phyloP scores from a whole-genome alignment of 2,113 vertebrate species.

The Colinus virginianus region DNA sequence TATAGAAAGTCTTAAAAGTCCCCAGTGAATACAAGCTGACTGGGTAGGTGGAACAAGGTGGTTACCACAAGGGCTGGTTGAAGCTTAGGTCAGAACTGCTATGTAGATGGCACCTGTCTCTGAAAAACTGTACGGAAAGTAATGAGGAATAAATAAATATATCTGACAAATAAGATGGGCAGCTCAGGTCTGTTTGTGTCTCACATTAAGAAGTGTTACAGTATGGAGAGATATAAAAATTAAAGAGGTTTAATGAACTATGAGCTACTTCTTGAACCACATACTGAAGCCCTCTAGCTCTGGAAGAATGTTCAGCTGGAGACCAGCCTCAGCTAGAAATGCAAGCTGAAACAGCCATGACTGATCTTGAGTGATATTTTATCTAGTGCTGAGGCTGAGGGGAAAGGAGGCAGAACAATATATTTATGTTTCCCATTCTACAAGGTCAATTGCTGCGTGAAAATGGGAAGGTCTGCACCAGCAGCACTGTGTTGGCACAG shows the following conservation, averaged over 20 bases:
- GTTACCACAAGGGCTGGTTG: constrained; percentile 43
- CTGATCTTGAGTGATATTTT: background rate
- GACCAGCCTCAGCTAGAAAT: background rate
- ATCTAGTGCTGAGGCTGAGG: background rate
- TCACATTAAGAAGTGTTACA: background rate
- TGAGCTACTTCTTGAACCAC: background rate
- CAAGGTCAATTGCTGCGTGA: background rate
- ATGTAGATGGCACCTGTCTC: constrained; percentile 27
- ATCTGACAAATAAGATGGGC: constrained; percentile 40
- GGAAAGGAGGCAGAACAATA: background rate
- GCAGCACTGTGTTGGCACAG: background rate
- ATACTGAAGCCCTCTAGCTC: background rate
- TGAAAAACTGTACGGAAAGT: background rate
- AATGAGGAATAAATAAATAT: constrained; percentile 2
- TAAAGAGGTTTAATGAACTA: background rate
- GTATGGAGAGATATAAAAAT: background rate
- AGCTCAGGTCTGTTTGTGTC: constrained; percentile 6
- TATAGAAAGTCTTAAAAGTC: constrained; percentile 39
- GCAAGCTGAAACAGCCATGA: background rate
- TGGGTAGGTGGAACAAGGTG: background rate
- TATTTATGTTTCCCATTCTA: background rate
- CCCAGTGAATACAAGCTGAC: constrained; percentile 22
- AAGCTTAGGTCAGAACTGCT: background rate
- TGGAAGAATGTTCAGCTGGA: background rate
- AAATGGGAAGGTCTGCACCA: background rate